phyloP scores from a whole-genome alignment of 2,797 vertebrate genomes.

The Acrocephalus scirpaceus region DNA sequence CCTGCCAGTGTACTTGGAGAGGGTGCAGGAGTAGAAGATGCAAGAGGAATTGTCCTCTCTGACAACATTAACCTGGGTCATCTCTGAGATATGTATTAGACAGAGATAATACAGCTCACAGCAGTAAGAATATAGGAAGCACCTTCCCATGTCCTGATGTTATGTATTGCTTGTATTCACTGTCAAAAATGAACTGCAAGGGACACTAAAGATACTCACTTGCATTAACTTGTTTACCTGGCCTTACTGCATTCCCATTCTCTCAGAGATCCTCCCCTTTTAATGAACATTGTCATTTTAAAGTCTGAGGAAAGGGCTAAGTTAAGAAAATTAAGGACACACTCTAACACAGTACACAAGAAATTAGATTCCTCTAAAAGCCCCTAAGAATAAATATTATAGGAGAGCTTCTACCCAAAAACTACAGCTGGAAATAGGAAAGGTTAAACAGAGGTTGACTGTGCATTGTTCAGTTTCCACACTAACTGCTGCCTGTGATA shows the following conservation, averaged over 20 bases:
- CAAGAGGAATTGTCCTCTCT: background rate
- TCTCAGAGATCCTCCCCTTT: background rate
- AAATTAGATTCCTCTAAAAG: background rate
- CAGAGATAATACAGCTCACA: background rate
- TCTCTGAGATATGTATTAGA: background rate
- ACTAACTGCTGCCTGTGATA: background rate
- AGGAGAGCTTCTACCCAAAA: background rate
- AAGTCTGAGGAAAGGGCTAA: background rate
- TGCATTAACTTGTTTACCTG: background rate
- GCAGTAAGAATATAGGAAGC: background rate
- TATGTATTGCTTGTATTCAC: background rate
- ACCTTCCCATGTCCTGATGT: background rate
- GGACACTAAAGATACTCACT: background rate
- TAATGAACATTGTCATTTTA: background rate
- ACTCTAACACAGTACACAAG: background rate
- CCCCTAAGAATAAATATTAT: background rate
- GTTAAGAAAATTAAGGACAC: background rate
- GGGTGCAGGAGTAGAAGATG: background rate
- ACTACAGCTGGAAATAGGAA: background rate
- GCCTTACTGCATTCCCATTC: background rate
- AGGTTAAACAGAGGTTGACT: background rate
- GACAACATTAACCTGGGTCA: background rate
- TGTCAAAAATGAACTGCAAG: background rate
- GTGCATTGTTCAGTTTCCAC: background rate
- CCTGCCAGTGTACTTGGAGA: background rate